Percentiles rank a stretch among this genome's conserved stretches.
phyloP scores from a whole-genome alignment of 2,888 invertebrate species.

The Masnerella sp. region DNA sequence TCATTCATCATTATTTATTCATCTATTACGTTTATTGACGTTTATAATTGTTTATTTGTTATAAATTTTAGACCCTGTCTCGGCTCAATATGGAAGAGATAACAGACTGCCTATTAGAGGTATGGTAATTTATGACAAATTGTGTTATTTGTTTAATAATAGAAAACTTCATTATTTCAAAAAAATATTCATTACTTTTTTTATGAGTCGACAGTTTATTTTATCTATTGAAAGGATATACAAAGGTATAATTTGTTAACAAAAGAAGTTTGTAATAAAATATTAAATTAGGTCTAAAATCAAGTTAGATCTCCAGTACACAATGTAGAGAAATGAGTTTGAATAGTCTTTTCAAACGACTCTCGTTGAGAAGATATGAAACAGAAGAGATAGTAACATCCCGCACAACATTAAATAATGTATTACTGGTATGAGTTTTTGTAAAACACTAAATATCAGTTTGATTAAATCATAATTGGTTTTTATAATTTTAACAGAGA shows the following conservation, averaged over 20 bases:
- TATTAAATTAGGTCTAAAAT: conserved; percentile 2
- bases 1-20: too few species aligned
- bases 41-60: too few species aligned
- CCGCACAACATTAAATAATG: conserved; percentile 41
- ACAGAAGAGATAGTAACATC: conserved; percentile 51
- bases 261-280: too few species aligned
- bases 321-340: conserved; percentile 27
- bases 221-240: too few species aligned
- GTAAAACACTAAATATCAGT: conserved; percentile 4
- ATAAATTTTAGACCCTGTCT: conserved; percentile 61
- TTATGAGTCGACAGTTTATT: neutral
- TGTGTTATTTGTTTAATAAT: neutral
- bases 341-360: conserved; percentile 14
- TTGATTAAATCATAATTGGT: neutral
- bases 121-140: conserved; percentile 46
- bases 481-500: too few species aligned
- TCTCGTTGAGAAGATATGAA: conserved; percentile 46
- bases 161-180: neutral
- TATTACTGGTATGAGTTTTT: conserved; percentile 52
- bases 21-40: too few species aligned
- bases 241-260: too few species aligned
- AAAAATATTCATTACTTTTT: neutral
- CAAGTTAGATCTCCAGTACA: neutral
- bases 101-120: conserved; percentile 65
- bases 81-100: conserved; percentile 63